These are phyloP conservation scores for mouse (Mus musculus) DNA, from an alignment of 2,113 vertebrate genomes.

Conservation along the genomic window GRCm39 chr2:97319001-97319500, in stretches of 20 bases:
- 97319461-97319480: too few species aligned
- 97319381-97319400: slow-evolving; percentile 47
- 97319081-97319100: background rate
- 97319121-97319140: background rate
- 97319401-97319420: background rate
- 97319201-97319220: background rate
- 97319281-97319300: background rate
- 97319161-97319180: background rate
- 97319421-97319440: background rate
- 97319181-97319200: background rate
- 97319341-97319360: slow-evolving; percentile 16
- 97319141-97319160: accelerated
- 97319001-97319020: background rate
- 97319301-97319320: slow-evolving; percentile 35
- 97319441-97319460: background rate
- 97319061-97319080: background rate
- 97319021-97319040: background rate
- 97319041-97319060: background rate
- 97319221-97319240: background rate
- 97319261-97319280: background rate
- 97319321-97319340: slow-evolving; percentile 9
- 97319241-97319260: background rate
- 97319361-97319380: slow-evolving; percentile 24
- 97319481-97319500: too few species aligned
- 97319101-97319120: background rate